Base-by-base conservation (phyloP, 2,797 vertebrate genomes). In the Graptemys geographica region DNA sequence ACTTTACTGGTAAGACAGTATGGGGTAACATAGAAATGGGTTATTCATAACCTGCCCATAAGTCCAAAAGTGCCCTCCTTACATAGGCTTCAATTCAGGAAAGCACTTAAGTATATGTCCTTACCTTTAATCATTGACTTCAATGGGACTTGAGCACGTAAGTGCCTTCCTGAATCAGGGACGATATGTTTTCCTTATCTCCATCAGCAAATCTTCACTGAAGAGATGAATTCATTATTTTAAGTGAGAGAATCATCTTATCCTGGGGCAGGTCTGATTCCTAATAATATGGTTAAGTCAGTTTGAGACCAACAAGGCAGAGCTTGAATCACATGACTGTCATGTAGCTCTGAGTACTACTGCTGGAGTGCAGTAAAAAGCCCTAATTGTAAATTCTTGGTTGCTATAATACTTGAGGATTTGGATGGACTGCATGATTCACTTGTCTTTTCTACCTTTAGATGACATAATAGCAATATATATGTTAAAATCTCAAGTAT, bases 361-460 rank as follows among this genome's bases (percentile, higher is more conserved):
- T 37, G 57, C 12, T 65, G 25, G 65, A 80, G n/a, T 91, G 86
- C 18, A 53, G 49, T 84, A 84, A 92, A 94, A 72, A 94, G 41
- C 11, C 72, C 11, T 44, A 86, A 90, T 49, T 92, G 19, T n/a
- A 86, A 18, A 44, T 92, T 49, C 93, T 8, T n/a, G 51, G 51
- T 95, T 72, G 11, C 92, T 49, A 65, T 33, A 87, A 13, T 62
- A 19, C 84, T 95, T 90, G 81, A 82, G 62, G 90, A 56, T 31
- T 80, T 44, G 62, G 49, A 44, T 92, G 88, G 65, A 86, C 57
- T 79, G 37, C 8, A n/a, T 86, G 37, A 15, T 52, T 78, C 37
- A 3, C 19, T 90, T 90, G 33, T 82, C 72, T 89, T 78, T 95
- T 47, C 3, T 87, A 23, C 81, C 52, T 84, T 94, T 69, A 69